Evolutionary conservation across 1,140 invertebrate genomes (phyloP).

Genomic region (Elymnias hypermnestra): DNA sequence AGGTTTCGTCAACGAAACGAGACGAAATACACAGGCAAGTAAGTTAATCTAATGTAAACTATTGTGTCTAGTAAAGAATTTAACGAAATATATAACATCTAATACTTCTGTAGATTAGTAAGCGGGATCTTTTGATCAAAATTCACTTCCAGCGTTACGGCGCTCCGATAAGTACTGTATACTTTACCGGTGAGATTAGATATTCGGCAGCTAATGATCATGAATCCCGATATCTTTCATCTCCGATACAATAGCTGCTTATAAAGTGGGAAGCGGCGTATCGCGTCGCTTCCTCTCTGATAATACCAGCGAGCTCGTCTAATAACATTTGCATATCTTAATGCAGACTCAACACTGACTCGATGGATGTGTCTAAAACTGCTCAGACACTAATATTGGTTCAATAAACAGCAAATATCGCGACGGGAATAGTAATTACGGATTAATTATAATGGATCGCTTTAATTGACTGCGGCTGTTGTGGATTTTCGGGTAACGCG

Average conservation of each 20-base stretch:
- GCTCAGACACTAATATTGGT: slow-evolving; percentile 31
- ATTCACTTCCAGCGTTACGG: slow-evolving; percentile 2
- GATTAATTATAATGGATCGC: slow-evolving; percentile 52
- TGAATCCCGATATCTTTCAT: slow-evolving; percentile 21
- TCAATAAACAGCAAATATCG: slow-evolving; percentile 42
- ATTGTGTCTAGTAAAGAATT: background rate
- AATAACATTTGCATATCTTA: slow-evolving; percentile 64
- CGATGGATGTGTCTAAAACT: slow-evolving; percentile 8
- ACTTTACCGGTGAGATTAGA: slow-evolving; percentile 4
- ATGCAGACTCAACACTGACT: slow-evolving; percentile 24
- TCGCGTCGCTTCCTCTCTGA: slow-evolving; percentile 32
- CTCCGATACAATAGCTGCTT: slow-evolving; percentile 34
- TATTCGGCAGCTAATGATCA: slow-evolving; percentile 26
- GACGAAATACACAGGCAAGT: no score
- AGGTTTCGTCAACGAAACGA: no score
- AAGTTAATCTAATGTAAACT: no score
- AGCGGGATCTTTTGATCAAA: slow-evolving; percentile 7
- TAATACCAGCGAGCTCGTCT: slow-evolving; percentile 35
- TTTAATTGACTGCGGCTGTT: slow-evolving; percentile 31
- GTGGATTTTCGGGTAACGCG: slow-evolving; percentile 20
- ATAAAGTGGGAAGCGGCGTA: slow-evolving; percentile 33
- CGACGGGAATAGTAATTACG: slow-evolving; percentile 41
- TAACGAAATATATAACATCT: background rate
- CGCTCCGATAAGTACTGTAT: background rate
- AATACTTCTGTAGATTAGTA: background rate